Base-by-base conservation (phyloP, 1,140 invertebrate genomes). In the Heliconius hermathena region DNA sequence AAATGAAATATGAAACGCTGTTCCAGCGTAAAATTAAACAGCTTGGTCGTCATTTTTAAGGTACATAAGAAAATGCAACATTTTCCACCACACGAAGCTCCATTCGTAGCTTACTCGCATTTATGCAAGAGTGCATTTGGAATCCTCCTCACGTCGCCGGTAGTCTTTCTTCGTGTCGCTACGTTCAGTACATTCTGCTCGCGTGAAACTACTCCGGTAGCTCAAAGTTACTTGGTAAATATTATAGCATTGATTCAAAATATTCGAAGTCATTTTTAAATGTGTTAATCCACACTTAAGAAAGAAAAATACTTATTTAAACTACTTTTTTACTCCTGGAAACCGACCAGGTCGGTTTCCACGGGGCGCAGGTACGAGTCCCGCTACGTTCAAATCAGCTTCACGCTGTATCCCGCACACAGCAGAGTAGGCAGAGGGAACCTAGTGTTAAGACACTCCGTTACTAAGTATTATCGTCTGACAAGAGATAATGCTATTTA, bases 61-160 rank as follows among this genome's bases (percentile, higher is more conserved):
- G 26, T 66, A 66, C 11, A 66, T 66, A 26, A 66, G 18, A 66
- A 66, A 66, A 66, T 66, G 60, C 60, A 26, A 66, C 60, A 66
- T 66, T 66, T 66, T 29, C 60, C 22, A 66, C 22, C 60, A 29
- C 60, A 29, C 26, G 26, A 3, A 66, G 13, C 22, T 66, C 22
- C 60, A 66, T 66, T 66, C 60, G 26, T 66, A 29, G 60, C 60
- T 66, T 29, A 66, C 60, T 66, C 26, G 26, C 60, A 66, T 66
- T 66, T 66, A 66, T 66, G 60, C 60, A 66, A 66, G 60, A 66
- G 22, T 66, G n/a, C 60, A 66, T 66, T 66, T 66, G 22, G 22
- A 66, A 66, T 66, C 60, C 60, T 26, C 60, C 60, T 66, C 60
- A 66, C 60, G 60, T 66, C 60, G 60, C 26, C 13, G 26, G 60